Percentiles rank a stretch among this genome's conserved stretches.
Evolutionary conservation across 2,113 vertebrate genomes (phyloP).

Genomic region (Aegypius monachus): DNA sequence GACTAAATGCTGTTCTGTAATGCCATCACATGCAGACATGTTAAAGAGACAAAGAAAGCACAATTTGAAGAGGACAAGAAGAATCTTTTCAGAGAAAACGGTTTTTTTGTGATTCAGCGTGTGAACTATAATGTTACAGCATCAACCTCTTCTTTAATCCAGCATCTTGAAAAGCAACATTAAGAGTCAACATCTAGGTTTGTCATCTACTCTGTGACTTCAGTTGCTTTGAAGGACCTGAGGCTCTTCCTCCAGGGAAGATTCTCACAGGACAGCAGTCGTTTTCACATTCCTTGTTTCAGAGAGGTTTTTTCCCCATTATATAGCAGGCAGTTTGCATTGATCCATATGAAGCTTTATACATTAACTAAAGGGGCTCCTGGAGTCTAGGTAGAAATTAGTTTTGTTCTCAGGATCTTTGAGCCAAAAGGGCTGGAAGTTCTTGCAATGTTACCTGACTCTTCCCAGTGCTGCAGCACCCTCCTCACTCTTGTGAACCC

Average conservation of each 20-base stretch:
- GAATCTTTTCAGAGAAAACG: background rate
- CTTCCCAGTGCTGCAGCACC: background rate
- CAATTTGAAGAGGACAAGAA: background rate
- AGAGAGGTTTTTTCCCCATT: background rate
- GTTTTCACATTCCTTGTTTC: background rate
- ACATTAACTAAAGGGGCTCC: background rate
- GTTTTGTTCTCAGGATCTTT: background rate
- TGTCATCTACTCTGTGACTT: background rate
- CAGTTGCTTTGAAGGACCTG: background rate
- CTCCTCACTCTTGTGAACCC: background rate
- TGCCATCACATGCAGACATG: fast-evolving
- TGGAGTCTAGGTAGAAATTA: background rate
- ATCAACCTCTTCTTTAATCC: background rate
- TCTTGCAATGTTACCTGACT: background rate
- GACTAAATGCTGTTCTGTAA: background rate
- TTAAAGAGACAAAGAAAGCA: background rate
- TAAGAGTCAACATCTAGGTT: background rate
- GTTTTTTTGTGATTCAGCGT: background rate
- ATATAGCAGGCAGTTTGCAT: background rate
- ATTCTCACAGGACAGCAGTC: background rate
- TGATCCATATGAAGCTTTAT: background rate
- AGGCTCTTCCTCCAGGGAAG: background rate
- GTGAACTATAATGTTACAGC: background rate
- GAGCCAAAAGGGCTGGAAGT: background rate
- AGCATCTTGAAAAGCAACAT: background rate